Percentiles rank a stretch among this genome's conserved stretches.
These are phyloP conservation scores for Drosophila heteroneura DNA, from an alignment of 2,888 invertebrate species.

Conservation along the genomic window DNA sequence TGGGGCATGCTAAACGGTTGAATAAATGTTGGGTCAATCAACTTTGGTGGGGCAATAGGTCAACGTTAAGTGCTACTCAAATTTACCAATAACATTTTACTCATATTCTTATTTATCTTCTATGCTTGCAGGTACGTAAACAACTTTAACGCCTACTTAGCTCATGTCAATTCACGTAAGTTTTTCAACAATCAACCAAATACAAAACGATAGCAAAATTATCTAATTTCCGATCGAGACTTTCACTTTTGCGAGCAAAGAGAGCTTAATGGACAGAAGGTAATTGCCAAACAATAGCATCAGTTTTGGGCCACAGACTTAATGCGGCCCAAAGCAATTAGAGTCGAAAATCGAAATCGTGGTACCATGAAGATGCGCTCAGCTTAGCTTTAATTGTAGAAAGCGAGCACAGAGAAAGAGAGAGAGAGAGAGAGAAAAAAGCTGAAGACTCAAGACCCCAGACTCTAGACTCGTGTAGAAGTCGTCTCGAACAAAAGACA, in stretches of 20 bases:
- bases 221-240: conserved; percentile 41
- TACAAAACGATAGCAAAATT: conserved; percentile 24
- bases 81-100: conserved; percentile 3
- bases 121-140: conserved; percentile 64
- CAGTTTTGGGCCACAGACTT: not conserved
- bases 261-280: conserved; percentile 6
- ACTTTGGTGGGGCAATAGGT: conserved; percentile 28
- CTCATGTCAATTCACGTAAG: conserved; percentile 38
- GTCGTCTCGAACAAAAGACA: conserved; percentile 53
- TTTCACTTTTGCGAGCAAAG: conserved; percentile 46
- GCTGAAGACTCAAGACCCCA: not conserved
- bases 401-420: conserved; percentile 31
- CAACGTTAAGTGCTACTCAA: conserved; percentile 27
- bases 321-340: conserved; percentile 29
- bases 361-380: conserved; percentile 41
- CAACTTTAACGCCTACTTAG: conserved; percentile 1
- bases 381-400: conserved; percentile 69
- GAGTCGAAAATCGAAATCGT: conserved; percentile 50
- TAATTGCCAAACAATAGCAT: conserved; percentile 49
- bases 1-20: conserved; percentile 53
- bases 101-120: conserved; percentile 9
- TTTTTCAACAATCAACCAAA: conserved; percentile 11
- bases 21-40: conserved; percentile 20
- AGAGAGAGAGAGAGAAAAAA: not conserved
- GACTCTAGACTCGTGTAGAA: not conserved